Evolutionary conservation across 2,888 invertebrate species (phyloP), one percentile per base, ranked within the genome.

Genomic region (Apamea anceps): DNA sequence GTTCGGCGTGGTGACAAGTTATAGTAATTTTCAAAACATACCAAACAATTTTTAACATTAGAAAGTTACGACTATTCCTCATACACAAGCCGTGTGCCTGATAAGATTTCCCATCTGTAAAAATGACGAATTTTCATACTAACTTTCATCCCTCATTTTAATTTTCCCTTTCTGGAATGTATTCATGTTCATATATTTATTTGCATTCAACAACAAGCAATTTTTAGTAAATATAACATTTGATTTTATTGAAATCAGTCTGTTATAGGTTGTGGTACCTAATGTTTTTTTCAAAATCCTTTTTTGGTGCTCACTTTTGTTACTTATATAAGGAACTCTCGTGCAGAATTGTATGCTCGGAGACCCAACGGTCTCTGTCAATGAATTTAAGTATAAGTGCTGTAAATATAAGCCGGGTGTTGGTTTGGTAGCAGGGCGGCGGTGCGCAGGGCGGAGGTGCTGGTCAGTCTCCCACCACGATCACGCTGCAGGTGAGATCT

Each of bases 401-500:
- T 93, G 91, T 93, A 92, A 86, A 91, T 92, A 92, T 88, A 91
- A 87, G 90, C 88, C 80, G 88, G 92, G 92, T 87, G 60, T 94
- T 94, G 94, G 93, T 95, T 94, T 93, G 94, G 94, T 90, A 95
- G 95, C 96, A 96, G 92, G 94, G 92, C 63, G 94, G 92, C 76
- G 93, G 91, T 48, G 79, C 90, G 85, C 95, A 95, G 90, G 88
- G 92, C 75, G 85, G 92, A 54, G 93, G 93, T 79, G 93, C 90
- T 13, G 90, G 93, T 18, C 88, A 91, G 32, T 91, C 96, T 28
- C 95, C 96, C 0, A 90, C 94, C 65, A 97, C 97, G 65, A 97
- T 97, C 88, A 97, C 97, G 2, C 87, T 97, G 73, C 97, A 97
- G 96, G 97, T 97, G 91, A 93, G 85, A 68, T 25, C 13, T 76